These are phyloP conservation scores for Thalpophila matura DNA, from an alignment of 2,888 invertebrate genomes.

Conservation along the genomic window DNA sequence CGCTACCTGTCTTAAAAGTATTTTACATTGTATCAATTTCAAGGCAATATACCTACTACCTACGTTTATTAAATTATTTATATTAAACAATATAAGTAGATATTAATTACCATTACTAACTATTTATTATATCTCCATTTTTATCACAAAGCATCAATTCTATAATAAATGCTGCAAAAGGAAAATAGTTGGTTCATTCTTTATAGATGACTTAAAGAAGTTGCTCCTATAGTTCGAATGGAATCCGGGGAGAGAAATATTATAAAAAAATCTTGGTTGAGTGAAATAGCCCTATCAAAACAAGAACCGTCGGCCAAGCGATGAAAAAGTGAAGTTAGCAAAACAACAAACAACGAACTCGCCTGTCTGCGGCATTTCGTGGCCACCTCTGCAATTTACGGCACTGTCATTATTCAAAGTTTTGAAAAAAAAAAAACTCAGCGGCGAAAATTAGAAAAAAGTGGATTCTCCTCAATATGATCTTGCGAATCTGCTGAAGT, in stretches of 20 bases:
- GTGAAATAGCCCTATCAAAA: slow-evolving; percentile 79
- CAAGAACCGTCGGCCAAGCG: slow-evolving; percentile 75
- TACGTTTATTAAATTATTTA: too few species aligned
- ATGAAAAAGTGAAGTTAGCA: slow-evolving; percentile 83
- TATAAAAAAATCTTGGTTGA: slow-evolving; percentile 64
- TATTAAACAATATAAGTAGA: too few species aligned
- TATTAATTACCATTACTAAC: background rate
- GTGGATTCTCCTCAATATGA: slow-evolving; percentile 83
- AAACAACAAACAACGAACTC: slow-evolving; percentile 81
- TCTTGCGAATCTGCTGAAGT: slow-evolving; percentile 88
- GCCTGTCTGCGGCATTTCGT: slow-evolving; percentile 79
- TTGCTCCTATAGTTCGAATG: slow-evolving; percentile 58
- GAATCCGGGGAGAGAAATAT: slow-evolving; percentile 58
- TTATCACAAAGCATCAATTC: slow-evolving; percentile 16
- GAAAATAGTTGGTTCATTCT: slow-evolving; percentile 56
- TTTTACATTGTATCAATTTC: too few species aligned
- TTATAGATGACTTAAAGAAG: slow-evolving; percentile 66
- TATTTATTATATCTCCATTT: slow-evolving; percentile 8
- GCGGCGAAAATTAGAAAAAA: slow-evolving; percentile 81
- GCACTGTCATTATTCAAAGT: slow-evolving; percentile 85
- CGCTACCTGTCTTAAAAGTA: background rate
- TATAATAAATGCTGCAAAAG: slow-evolving; percentile 18
- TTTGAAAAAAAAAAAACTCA: slow-evolving; percentile 82
- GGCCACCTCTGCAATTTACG: slow-evolving; percentile 85
- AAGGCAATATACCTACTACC: too few species aligned